Percentiles rank a stretch among this genome's conserved stretches.
These are phyloP conservation scores for Macaca fascicularis DNA, from an alignment of 2,113 vertebrate genomes.

Conservation along the genomic window T2T-MFA8v1.1 NC_088377.1:77580501-77581000, in stretches of 20 bases:
- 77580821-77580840: accelerated
- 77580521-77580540: background rate
- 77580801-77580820: accelerated
- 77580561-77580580: background rate
- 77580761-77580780: background rate
- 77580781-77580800: too few species aligned
- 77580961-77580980: background rate
- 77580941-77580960: background rate
- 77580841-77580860: background rate
- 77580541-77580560: background rate
- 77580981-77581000: background rate
- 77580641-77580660: background rate
- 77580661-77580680: background rate
- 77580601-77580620: background rate
- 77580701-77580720: accelerated
- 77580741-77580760: too few species aligned
- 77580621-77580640: accelerated
- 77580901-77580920: background rate
- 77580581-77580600: background rate
- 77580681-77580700: background rate
- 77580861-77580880: background rate
- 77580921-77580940: background rate
- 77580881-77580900: background rate
- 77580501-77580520: background rate
- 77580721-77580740: too few species aligned